Conservation (phyloP, 2,888 invertebrate genomes). For the Apotomis capreana region DNA sequence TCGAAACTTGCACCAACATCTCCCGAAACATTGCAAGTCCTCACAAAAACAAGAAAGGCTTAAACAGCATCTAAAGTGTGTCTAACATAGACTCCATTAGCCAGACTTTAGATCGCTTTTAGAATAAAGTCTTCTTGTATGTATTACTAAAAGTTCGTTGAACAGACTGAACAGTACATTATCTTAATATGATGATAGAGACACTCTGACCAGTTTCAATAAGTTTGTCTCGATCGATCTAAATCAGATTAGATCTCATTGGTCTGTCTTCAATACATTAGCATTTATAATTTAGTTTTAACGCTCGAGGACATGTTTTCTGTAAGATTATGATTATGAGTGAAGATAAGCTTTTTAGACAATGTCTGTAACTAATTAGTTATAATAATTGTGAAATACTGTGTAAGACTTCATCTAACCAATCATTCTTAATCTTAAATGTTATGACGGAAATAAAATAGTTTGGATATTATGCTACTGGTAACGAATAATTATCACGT, state of each 20-base stretch:
- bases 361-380: background rate
- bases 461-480: no score
- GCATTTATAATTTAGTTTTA: conserved; percentile 29
- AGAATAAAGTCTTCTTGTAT: background rate
- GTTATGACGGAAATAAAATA: no score
- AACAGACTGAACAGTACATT: background rate
- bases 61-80: background rate
- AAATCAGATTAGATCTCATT: conserved; percentile 30
- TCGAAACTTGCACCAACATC: background rate
- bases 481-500: no score
- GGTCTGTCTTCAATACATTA: conserved; percentile 15
- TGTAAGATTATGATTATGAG: background rate
- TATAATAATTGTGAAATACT: background rate
- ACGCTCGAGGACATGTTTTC: conserved; percentile 23
- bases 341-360: background rate
- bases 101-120: background rate
- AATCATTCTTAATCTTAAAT: no score
- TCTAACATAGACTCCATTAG: background rate
- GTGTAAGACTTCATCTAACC: no score
- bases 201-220: background rate
- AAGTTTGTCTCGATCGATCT: conserved; percentile 12
- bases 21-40: background rate
- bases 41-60: background rate
- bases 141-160: background rate
- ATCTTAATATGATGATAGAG: background rate